Conservation (phyloP, 2,888 invertebrate genomes). For the Imbricaverruca yamaguchii region DNA sequence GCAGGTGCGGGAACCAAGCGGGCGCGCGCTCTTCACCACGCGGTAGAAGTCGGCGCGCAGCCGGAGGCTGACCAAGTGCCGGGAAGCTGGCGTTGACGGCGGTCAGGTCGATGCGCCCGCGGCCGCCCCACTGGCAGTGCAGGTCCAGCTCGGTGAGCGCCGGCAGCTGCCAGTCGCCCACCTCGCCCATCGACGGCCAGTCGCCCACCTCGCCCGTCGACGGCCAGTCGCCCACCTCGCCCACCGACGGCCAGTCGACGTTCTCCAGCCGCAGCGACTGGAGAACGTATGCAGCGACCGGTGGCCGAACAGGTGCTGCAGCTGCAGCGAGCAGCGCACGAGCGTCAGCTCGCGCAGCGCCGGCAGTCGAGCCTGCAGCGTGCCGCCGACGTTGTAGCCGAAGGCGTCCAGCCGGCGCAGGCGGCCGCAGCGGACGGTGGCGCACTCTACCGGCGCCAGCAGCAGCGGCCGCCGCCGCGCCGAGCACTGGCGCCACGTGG, state of each 20-base stretch:
- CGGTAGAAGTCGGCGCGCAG: neutral
- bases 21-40: neutral
- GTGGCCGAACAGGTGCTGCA: neutral
- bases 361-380: slow-evolving; percentile 7
- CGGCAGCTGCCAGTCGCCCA: neutral
- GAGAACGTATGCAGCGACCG: neutral
- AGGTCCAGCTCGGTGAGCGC: neutral
- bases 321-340: neutral
- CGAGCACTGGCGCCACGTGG: slow-evolving; percentile 2
- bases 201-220: neutral
- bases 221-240: neutral
- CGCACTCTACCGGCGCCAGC: neutral
- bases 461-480: neutral
- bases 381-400: neutral
- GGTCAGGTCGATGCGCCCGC: neutral
- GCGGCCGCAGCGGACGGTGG: neutral
- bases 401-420: neutral
- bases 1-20: neutral
- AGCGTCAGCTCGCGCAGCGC: neutral
- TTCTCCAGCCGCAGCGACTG: slow-evolving; percentile 10
- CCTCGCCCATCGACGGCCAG: neutral
- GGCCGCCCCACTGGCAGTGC: neutral
- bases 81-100: neutral
- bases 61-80: neutral
- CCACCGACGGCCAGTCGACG: neutral